Percentiles rank a stretch among this genome's conserved stretches.
phyloP scores from a whole-genome alignment of 2,113 vertebrate genomes.

The Eonycteris spelaea region DNA sequence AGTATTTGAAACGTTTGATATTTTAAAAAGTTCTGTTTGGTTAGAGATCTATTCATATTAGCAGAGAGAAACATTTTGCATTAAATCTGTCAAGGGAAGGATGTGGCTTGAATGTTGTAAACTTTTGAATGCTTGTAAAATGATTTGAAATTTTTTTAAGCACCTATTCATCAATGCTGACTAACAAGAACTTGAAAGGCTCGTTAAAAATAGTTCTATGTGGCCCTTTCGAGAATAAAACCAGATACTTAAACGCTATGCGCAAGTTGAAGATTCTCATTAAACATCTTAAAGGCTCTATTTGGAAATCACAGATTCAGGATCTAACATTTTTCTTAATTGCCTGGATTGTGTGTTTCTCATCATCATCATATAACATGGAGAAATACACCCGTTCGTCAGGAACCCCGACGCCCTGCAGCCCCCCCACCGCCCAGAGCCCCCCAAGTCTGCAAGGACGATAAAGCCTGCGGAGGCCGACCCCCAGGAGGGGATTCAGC shows the following conservation, averaged over 20 bases:
- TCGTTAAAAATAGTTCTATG: background rate
- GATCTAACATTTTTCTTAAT: background rate
- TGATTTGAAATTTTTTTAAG: background rate
- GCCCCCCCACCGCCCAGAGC: accelerated
- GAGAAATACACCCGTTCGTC: background rate
- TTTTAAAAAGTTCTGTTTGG: background rate
- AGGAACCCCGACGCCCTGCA: background rate
- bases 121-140: background rate
- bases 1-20: background rate
- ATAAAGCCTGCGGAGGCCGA: background rate
- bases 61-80: background rate
- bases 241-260: background rate
- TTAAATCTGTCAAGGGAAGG: background rate
- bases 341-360: background rate
- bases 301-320: background rate
- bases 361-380: background rate
- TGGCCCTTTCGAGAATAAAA: background rate
- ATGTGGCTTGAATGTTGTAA: background rate
- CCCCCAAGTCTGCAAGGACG: background rate
- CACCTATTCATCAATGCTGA: background rate
- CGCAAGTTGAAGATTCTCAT: background rate
- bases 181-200: background rate
- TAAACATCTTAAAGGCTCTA: background rate
- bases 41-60: background rate
- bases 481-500: accelerated